Evolutionary conservation across 2,888 invertebrate genomes (phyloP).

Genomic region (Patella caerulea): DNA sequence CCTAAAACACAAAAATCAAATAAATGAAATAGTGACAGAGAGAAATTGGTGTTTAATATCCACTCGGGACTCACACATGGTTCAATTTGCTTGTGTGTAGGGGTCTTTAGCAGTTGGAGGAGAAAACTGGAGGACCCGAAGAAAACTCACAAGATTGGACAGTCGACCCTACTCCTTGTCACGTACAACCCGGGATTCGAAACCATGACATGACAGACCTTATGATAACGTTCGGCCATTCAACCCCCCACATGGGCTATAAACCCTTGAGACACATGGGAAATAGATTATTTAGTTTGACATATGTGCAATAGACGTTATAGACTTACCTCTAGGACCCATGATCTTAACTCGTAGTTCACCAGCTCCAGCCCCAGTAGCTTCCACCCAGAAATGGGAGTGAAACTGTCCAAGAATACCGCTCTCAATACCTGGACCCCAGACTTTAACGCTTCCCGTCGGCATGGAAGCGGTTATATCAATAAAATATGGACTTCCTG

Average conservation of each 20-base stretch:
- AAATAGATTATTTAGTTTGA: background rate
- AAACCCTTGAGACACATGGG: background rate
- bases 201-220: too few relatives aligned
- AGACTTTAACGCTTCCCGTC: conserved; percentile 47
- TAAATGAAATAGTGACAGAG: too few relatives aligned
- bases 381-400: conserved; percentile 58
- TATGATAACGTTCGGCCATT: too few relatives aligned
- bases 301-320: too few relatives aligned
- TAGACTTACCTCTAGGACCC: conserved; percentile 57
- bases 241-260: background rate
- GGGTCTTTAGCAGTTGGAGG: too few relatives aligned
- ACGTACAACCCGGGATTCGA: too few relatives aligned
- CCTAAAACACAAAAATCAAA: conserved; percentile 37
- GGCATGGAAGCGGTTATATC: conserved; percentile 39
- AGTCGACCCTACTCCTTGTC: too few relatives aligned
- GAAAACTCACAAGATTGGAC: too few relatives aligned
- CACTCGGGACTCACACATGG: too few relatives aligned
- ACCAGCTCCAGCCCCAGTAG: conserved; percentile 56
- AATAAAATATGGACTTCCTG: conserved; percentile 61
- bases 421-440: conserved; percentile 57
- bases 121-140: too few relatives aligned
- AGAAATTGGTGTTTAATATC: too few relatives aligned
- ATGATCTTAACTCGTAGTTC: conserved; percentile 59
- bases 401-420: conserved; percentile 55
- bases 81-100: too few relatives aligned